phyloP scores from a whole-genome alignment of 2,113 vertebrate species.

The Chloropsis cyanopogon region DNA sequence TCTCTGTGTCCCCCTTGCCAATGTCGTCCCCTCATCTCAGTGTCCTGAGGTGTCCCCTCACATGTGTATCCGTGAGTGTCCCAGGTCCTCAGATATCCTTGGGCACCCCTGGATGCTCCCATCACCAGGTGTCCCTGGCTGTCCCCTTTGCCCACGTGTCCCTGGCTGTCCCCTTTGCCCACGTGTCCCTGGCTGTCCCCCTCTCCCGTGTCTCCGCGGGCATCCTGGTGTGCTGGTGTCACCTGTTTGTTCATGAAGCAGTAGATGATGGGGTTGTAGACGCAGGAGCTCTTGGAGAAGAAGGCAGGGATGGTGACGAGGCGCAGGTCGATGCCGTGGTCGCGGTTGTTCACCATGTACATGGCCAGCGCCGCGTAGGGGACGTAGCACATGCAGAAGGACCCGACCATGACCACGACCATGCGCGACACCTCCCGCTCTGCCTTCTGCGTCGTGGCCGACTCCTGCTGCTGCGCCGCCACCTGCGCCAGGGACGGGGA shows the following conservation, averaged over 20 bases:
- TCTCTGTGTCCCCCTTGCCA: background rate
- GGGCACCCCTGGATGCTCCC: background rate
- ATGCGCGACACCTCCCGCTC: slow-evolving; percentile 83
- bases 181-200: accelerated
- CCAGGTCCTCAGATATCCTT: background rate
- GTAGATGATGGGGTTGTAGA: slow-evolving; percentile 86
- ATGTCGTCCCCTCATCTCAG: background rate
- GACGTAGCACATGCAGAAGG: slow-evolving; percentile 78
- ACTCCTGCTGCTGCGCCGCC: slow-evolving; percentile 83
- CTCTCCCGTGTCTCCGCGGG: accelerated
- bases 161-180: too few species aligned
- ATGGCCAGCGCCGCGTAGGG: slow-evolving; percentile 77
- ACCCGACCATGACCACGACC: slow-evolving; percentile 83
- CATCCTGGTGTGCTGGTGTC: background rate
- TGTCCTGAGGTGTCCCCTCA: background rate
- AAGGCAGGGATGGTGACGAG: slow-evolving; percentile 81
- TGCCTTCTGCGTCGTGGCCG: slow-evolving; percentile 82
- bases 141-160: background rate
- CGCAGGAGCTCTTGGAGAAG: slow-evolving; percentile 83
- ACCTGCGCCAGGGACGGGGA: slow-evolving; percentile 56
- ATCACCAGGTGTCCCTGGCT: background rate
- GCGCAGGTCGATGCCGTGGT: slow-evolving; percentile 74
- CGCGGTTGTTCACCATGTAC: slow-evolving; percentile 71
- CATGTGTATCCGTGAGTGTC: background rate
- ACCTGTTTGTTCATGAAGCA: slow-evolving; percentile 89